These are phyloP conservation scores for Caenorhabditis inopinata DNA, from an alignment of 1,140 invertebrate genomes.

Conservation along the genomic window DNA sequence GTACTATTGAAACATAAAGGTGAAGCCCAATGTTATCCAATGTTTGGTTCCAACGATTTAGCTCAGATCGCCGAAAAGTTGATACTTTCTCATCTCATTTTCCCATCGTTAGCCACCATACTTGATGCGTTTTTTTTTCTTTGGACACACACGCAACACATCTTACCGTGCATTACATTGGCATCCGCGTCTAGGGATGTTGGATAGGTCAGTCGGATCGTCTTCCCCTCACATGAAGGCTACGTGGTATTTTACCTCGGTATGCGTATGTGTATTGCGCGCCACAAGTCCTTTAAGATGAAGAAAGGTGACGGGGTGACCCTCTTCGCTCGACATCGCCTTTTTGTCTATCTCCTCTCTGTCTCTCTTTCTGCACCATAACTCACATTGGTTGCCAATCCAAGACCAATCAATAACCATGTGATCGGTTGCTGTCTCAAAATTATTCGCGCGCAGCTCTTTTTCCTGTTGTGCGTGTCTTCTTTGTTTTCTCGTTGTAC, in stretches of 20 bases:
- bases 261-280: not conserved
- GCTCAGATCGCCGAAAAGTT: no score
- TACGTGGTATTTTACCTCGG: not conserved
- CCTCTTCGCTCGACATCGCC: slow-evolving; percentile 9
- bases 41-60: not conserved
- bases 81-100: not conserved
- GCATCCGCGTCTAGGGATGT: not conserved
- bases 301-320: slow-evolving; percentile 20
- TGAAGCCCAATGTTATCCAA: no score
- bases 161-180: not conserved
- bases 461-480: not conserved
- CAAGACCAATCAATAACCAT: slow-evolving; percentile 21
- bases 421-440: slow-evolving; percentile 10
- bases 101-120: not conserved
- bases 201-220: not conserved
- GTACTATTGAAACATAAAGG: no score
- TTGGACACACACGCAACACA: not conserved
- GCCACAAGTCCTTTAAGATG: slow-evolving; percentile 18
- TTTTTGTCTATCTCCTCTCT: not conserved
- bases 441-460: not conserved
- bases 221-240: not conserved
- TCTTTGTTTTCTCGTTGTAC: no score
- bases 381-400: slow-evolving; percentile 17
- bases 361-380: not conserved
- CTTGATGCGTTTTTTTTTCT: no score